Base-by-base conservation (phyloP, 1,140 invertebrate genomes). In the Pachyrhynchus sulphureomaculatus region DNA sequence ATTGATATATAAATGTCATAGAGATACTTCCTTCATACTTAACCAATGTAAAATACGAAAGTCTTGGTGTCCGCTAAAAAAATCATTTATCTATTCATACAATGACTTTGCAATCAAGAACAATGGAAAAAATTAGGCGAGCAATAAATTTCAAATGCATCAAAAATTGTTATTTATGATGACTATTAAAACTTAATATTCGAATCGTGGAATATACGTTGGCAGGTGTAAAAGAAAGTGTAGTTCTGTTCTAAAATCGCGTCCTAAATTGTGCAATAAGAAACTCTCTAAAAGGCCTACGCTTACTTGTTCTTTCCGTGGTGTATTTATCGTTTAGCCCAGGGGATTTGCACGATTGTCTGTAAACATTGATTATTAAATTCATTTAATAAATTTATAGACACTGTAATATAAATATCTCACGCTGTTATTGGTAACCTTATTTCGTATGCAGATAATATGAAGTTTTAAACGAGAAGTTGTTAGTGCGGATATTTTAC, bases 301-400 rank as follows among this genome's bases (percentile, higher is more conserved):
- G 39, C 39, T 42, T 42, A 42, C 15, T 42, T 42, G 17, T 42
- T 42, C 21, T 42, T 42, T 18, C 39, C 21, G n/a, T n/a, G n/a
- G n/a, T 21, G 18, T 42, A 42, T 42, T 15, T 42, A 42, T 41
- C 18, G 18, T 42, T 17, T 42, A 2, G 39, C 39, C 18, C 12
- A 9, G 17, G 39, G 39, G 39, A 42, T 20, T 9, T 21, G 15
- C 18, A 9, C 17, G 18, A 20, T 42, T 42, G 10, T 18, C 9
- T 18, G 39, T 42, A 20, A 42, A 42, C 15, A 42, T 42, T 42
- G 8, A 42, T 5, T 20, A 20, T 42, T n/a, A 18, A 20, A 42
- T 42, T 18, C 39, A 20, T 20, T 20, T 42, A 42, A 18, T 18
- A 18, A 20, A 42, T 42, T 42, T 42, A 42, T 20, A 20, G 18